A percentile compares a stretch with the other conserved stretches of the same genome.
Evolutionary conservation across 2,113 vertebrate species (phyloP).

Genomic region (Trogon melanurus): DNA sequence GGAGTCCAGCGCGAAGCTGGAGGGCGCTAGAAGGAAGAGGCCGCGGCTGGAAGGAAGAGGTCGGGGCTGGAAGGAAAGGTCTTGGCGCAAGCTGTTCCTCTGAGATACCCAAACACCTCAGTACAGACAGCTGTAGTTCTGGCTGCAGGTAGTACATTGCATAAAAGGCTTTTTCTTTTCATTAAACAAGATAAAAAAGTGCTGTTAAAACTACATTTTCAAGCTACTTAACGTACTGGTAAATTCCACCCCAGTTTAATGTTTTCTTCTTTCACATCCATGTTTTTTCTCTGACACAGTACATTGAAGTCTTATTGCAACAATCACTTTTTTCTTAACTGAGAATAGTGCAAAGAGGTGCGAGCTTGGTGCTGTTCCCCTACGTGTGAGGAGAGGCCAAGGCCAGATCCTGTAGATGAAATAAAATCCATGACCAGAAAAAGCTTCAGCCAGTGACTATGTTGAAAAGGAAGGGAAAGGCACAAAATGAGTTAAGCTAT

Average conservation of each 20-base stretch:
- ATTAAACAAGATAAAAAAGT: conserved; percentile 60
- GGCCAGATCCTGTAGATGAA: conserved; percentile 46
- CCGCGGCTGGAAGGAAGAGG: not conserved
- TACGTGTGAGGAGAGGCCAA: conserved; percentile 2
- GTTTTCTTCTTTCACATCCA: conserved; percentile 17
- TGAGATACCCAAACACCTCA: not conserved
- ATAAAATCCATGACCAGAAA: conserved; percentile 50
- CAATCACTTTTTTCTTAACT: not conserved
- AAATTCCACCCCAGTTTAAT: not conserved
- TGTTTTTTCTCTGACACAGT: not conserved
- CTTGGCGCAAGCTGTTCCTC: conserved; percentile 25
- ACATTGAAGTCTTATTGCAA: conserved; percentile 17
- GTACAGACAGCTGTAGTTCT: not conserved
- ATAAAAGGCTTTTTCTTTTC: not conserved
- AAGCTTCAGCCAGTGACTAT: conserved; percentile 31
- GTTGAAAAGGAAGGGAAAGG: conserved; percentile 65
- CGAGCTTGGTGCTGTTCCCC: conserved; percentile 20
- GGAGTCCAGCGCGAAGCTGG: conserved; percentile 67
- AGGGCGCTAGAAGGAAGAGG: too few relatives aligned
- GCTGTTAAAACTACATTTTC: conserved; percentile 29
- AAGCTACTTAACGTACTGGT: conserved; percentile 37
- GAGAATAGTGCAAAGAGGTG: conserved; percentile 68
- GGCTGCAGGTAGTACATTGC: not conserved
- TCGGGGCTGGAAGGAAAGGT: not conserved
- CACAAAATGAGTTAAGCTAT: conserved; percentile 73